Percentiles rank a stretch among this genome's conserved stretches.
Conservation (phyloP, 2,113 vertebrate genomes). For the Caranx ignobilis region DNA sequence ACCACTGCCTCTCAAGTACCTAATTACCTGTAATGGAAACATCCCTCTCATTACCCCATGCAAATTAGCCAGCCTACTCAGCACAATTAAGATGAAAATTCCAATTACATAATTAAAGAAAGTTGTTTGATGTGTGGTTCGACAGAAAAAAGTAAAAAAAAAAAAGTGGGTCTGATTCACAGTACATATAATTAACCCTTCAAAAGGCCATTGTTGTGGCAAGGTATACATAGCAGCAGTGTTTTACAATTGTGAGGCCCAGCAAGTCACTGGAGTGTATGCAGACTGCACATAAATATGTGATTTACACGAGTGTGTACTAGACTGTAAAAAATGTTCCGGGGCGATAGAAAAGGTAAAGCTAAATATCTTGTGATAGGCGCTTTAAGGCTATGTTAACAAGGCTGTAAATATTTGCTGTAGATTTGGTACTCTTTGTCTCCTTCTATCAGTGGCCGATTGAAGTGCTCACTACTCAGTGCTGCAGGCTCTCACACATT, state of each 20-base stretch:
- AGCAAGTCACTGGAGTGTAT: conserved; percentile 27
- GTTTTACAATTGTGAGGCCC: conserved; percentile 46
- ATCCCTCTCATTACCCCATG: conserved; percentile 87
- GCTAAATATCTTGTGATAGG: conserved; percentile 77
- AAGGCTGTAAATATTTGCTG: conserved; percentile 81
- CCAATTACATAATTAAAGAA: conserved; percentile 86
- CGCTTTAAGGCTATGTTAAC: conserved; percentile 74
- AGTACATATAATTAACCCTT: conserved; percentile 73
- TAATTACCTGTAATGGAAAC: conserved; percentile 89
- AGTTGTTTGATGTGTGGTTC: conserved; percentile 84
- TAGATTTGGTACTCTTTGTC: conserved; percentile 69
- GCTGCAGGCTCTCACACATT: conserved; percentile 73
- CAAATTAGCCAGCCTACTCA: conserved; percentile 85
- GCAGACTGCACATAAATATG: conserved; percentile 71
- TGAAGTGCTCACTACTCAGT: conserved; percentile 58
- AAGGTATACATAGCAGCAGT: conserved; percentile 11
- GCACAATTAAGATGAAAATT: conserved; percentile 86
- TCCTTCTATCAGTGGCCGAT: conserved; percentile 63
- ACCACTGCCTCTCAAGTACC: conserved; percentile 82
- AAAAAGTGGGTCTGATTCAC: conserved; percentile 53
- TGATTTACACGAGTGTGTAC: conserved; percentile 68
- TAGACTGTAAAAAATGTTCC: conserved; percentile 71
- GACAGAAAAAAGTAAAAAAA: conserved; percentile 69
- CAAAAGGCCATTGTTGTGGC: conserved; percentile 37
- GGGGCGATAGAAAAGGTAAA: conserved; percentile 72